phyloP scores from a whole-genome alignment of 2,113 vertebrate species.

The Megaceryle maxima region DNA sequence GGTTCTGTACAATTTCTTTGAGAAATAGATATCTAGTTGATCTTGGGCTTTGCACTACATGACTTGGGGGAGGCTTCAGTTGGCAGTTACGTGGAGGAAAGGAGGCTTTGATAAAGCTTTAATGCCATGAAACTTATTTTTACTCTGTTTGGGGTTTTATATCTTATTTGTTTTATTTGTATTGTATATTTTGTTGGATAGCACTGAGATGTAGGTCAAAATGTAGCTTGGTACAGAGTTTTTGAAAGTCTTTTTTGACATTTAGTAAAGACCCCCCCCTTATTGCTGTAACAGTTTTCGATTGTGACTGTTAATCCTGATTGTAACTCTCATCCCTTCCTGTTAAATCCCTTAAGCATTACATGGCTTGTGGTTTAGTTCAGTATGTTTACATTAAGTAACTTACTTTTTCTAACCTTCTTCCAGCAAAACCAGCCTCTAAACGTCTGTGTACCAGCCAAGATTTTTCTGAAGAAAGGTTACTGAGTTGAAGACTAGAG shows the following conservation, averaged over 20 bases:
- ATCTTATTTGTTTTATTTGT: not conserved
- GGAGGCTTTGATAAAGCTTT: not conserved
- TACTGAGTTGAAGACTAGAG: not conserved
- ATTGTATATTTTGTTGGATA: not conserved
- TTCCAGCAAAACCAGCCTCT: slow-evolving; percentile 78
- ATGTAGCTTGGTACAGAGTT: not conserved
- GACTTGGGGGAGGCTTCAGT: not conserved
- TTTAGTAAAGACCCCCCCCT: not conserved
- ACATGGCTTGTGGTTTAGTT: not conserved
- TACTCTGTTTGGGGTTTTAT: not conserved
- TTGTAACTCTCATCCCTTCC: not conserved
- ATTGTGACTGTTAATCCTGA: not conserved
- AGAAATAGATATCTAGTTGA: not conserved
- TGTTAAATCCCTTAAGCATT: not conserved
- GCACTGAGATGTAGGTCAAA: not conserved
- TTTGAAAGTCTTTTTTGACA: not conserved
- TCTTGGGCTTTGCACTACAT: no score
- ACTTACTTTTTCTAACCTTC: slow-evolving; percentile 31
- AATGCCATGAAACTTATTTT: not conserved
- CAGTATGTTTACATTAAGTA: not conserved
- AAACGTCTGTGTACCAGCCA: slow-evolving; percentile 79
- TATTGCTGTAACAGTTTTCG: not conserved
- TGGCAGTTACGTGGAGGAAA: not conserved
- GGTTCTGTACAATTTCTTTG: not conserved
- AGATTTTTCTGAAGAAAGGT: slow-evolving; percentile 29